A percentile compares a stretch with the other conserved stretches of the same genome.
phyloP scores from a whole-genome alignment of 2,888 invertebrate species.

The Protonemura montana region DNA sequence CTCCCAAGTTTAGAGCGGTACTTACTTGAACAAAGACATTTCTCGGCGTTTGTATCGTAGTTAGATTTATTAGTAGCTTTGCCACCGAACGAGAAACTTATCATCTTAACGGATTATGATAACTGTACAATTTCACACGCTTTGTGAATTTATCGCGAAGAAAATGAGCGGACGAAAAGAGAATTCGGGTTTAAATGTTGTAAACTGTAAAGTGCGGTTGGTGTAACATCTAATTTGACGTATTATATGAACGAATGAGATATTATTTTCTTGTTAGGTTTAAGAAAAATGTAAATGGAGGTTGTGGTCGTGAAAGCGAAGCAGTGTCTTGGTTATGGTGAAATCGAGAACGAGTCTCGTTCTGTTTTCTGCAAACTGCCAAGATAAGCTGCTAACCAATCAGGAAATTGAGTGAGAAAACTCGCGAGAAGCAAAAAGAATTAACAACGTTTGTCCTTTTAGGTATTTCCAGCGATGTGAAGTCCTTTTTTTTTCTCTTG shows the following conservation, averaged over 20 bases:
- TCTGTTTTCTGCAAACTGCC: too few relatives aligned
- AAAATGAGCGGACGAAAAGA: not conserved
- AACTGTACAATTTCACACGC: not conserved
- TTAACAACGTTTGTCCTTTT: too few relatives aligned
- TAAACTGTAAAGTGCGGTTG: not conserved
- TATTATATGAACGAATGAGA: not conserved
- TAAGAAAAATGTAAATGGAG: too few relatives aligned
- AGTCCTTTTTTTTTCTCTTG: not conserved
- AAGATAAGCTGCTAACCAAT: too few relatives aligned
- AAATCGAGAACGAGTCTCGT: too few relatives aligned
- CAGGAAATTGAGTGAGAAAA: too few relatives aligned
- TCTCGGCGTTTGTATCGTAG: not conserved
- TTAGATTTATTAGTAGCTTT: slow-evolving; percentile 2
- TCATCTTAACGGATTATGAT: not conserved
- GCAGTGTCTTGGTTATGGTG: too few relatives aligned
- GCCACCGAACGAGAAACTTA: not conserved
- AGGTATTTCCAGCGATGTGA: not conserved
- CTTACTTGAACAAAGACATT: not conserved
- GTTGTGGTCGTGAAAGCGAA: too few relatives aligned
- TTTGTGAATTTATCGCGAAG: not conserved
- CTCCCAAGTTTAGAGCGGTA: not conserved
- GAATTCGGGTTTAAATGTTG: not conserved
- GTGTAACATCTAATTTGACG: not conserved
- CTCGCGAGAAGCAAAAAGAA: too few relatives aligned
- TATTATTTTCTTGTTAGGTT: not conserved